phyloP scores from a whole-genome alignment of 1,140 invertebrate genomes.

The Orussus abietinus region DNA sequence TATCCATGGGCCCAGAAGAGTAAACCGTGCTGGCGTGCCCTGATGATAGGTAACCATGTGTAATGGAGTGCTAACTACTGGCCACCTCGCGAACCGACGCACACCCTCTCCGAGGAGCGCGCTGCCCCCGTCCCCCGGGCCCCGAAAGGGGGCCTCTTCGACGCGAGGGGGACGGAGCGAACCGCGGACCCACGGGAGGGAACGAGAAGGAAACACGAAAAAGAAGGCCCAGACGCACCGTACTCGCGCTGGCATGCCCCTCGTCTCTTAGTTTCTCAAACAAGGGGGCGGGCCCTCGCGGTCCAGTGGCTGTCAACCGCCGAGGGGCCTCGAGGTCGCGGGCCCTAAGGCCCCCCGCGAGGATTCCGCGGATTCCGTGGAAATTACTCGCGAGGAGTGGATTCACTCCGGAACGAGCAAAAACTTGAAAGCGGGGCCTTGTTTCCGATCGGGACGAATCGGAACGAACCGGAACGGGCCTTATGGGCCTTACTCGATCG shows the following conservation, averaged over 20 bases:
- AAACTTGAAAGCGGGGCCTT: no score
- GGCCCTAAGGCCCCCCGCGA: no score
- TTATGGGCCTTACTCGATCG: no score
- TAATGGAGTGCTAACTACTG: conserved; percentile 48
- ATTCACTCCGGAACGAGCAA: no score
- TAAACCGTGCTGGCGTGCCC: conserved; percentile 34
- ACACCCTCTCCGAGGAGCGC: conserved; percentile 3
- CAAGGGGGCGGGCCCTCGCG: conserved; percentile 38
- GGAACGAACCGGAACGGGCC: no score
- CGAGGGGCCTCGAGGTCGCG: no score
- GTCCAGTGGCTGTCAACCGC: conserved; percentile 42
- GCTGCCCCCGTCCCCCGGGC: not conserved
- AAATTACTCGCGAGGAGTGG: no score
- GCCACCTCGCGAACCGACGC: conserved; percentile 40
- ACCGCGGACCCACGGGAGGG: conserved; percentile 1
- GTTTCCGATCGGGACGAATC: no score
- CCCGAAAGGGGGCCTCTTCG: no score
- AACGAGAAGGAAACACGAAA: conserved; percentile 11
- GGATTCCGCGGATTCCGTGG: no score
- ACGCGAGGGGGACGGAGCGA: not conserved
- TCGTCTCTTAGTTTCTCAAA: conserved; percentile 42
- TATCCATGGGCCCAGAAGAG: conserved; percentile 30
- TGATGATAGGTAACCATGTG: conserved; percentile 47
- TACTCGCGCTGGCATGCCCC: conserved; percentile 27
- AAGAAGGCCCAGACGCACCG: conserved; percentile 9